Percentiles rank a stretch among this genome's conserved stretches.
phyloP scores from a whole-genome alignment of 2,113 vertebrate species.

The Centrocercus urophasianus region DNA sequence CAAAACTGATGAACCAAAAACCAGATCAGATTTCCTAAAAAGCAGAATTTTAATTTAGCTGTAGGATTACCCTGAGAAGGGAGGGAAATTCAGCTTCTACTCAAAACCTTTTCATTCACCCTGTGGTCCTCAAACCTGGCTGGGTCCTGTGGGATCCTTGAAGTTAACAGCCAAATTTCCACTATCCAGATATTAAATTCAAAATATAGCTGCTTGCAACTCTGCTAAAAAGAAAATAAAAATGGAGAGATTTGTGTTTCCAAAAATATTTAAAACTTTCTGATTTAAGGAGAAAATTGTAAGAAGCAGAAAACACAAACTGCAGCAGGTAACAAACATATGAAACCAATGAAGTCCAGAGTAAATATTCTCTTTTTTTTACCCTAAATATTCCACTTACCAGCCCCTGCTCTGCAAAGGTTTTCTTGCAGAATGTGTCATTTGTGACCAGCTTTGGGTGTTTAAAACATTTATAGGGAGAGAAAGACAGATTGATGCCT shows the following conservation, averaged over 20 bases:
- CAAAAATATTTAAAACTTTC: not conserved
- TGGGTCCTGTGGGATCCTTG: not conserved
- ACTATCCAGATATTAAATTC: not conserved
- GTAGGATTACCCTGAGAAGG: not conserved
- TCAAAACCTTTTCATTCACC: not conserved
- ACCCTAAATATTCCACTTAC: not conserved
- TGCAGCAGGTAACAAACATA: not conserved
- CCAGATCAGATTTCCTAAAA: not conserved
- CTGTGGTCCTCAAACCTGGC: not conserved
- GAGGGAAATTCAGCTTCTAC: not conserved
- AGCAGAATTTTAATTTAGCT: not conserved
- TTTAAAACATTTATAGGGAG: constrained; percentile 76
- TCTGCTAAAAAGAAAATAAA: not conserved
- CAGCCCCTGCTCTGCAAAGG: not conserved
- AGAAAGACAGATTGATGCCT: constrained; percentile 81
- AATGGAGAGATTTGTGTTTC: not conserved
- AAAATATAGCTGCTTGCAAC: rapidly evolving
- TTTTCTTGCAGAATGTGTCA: constrained; percentile 67
- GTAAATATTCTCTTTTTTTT: not conserved
- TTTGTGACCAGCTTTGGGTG: constrained; percentile 66
- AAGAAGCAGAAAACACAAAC: not conserved
- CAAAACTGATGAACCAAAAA: not conserved
- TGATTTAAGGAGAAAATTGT: not conserved
- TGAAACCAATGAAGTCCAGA: not conserved
- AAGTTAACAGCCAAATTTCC: not conserved